These are phyloP conservation scores for Chymomyza costata DNA, from an alignment of 1,140 invertebrate genomes.

Conservation along the genomic window DNA sequence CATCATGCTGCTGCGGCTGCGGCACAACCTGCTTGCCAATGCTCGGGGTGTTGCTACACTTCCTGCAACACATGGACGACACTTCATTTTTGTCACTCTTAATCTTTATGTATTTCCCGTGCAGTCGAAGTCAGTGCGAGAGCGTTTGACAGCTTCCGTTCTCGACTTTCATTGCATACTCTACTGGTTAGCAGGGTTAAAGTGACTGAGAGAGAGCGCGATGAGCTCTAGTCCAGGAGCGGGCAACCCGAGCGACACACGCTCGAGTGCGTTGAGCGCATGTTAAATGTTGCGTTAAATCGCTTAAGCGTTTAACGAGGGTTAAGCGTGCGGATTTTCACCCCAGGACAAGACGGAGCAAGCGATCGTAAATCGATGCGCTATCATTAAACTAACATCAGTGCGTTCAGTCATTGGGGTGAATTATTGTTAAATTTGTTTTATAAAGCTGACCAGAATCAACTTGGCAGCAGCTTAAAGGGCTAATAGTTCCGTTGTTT, in stretches of 20 bases:
- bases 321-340: slow-evolving; percentile 27
- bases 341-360: background rate
- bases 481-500: slow-evolving; percentile 33
- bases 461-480: background rate
- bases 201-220: background rate
- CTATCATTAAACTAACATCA: slow-evolving; percentile 40
- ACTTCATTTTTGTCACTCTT: slow-evolving; percentile 71
- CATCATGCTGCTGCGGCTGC: slow-evolving; percentile 45
- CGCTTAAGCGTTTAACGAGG: slow-evolving; percentile 63
- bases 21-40: slow-evolving; percentile 44
- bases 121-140: slow-evolving; percentile 4
- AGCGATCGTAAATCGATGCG: background rate
- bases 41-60: background rate
- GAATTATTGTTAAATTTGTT: slow-evolving; percentile 1
- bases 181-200: too few relatives aligned
- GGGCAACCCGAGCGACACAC: background rate
- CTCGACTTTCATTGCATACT: slow-evolving; percentile 13
- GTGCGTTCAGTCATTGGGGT: background rate
- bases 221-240: background rate
- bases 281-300: slow-evolving; percentile 75
- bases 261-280: slow-evolving; percentile 21
- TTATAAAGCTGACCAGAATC: background rate
- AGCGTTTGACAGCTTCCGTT: slow-evolving; percentile 26
- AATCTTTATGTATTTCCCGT: slow-evolving; percentile 48
- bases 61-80: slow-evolving; percentile 11